Evolutionary conservation across 1,140 invertebrate species (phyloP), one percentile per base, ranked within the genome.

Genomic region (Drosophila insularis): DNA sequence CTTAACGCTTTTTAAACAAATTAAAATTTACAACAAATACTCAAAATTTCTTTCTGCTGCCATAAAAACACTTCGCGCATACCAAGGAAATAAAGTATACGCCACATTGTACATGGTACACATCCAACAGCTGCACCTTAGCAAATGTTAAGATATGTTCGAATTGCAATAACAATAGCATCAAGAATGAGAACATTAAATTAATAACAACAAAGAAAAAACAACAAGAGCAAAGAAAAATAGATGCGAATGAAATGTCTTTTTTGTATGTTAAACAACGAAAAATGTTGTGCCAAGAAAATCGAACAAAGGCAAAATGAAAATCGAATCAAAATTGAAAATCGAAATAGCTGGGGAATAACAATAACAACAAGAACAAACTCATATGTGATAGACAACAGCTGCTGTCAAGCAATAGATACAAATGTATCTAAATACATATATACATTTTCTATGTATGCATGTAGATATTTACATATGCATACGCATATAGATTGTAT

Each of bases 271-370:
- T 46, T 46, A 19, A 63, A 74, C 8, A 39, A n/a, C 10, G 14
- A 5, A 46, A 50, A 55, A 63, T 78, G 80, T 65, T 81, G 69
- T 87, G 82, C 79, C 82, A 86, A 86, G 81, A 79, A 76, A 81
- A 86, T 72, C 39, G 59, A 62, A 35, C 46, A 64, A 58, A 69
- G 60, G 60, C 60, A 64, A 68, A 69, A 8, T 39, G 54, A 58
- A 55, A 74, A 19, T 66, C 27, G 32, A 54, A 50, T 64, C 56
- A 13, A 63, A 78, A 63, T 50, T 81, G 40, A 43, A 55, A 67
- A 80, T 69, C 37, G 35, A 53, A 80, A 63, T 39, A 85, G 81
- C 43, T 6, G 10, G 10, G 11, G 11, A 37, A 37, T 72, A 84
- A 66, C 73, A 80, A 66, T 61, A 53, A 61, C 50, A 64, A 63